phyloP scores from a whole-genome alignment of 2,113 vertebrate species.

The Chaetorhynchus papuensis region DNA sequence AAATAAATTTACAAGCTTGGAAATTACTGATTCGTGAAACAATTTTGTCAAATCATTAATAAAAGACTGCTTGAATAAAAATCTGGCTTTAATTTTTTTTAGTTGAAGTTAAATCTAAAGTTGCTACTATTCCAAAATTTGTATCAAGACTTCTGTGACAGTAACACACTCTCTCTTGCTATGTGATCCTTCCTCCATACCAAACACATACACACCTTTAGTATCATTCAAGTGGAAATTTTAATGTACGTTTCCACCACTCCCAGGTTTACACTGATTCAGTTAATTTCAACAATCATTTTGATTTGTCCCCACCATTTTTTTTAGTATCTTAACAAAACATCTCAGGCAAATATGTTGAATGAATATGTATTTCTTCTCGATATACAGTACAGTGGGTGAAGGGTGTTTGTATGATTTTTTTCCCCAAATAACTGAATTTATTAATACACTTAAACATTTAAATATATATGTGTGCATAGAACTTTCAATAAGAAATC shows the following conservation, averaged over 20 bases:
- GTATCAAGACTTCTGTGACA: neutral
- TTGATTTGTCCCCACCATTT: fast-evolving
- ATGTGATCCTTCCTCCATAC: neutral
- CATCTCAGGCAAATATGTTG: neutral
- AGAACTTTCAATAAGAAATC: neutral
- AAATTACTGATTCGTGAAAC: neutral
- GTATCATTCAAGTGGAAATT: neutral
- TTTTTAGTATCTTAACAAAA: neutral
- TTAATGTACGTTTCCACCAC: neutral
- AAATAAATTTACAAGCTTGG: neutral
- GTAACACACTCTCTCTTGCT: neutral
- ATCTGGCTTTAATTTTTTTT: neutral
- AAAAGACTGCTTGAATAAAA: neutral
- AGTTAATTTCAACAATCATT: neutral
- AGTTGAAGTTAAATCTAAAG: neutral
- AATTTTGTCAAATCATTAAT: neutral
- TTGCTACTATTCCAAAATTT: neutral
- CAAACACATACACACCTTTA: neutral
- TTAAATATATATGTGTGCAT: neutral
- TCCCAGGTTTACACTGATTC: neutral
- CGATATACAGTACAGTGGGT: neutral
- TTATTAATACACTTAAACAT: neutral
- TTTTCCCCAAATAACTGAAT: neutral
- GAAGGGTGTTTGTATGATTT: neutral
- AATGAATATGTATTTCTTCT: neutral